Conservation (phyloP, 2,797 vertebrate genomes). For the Lagodon rhomboides region DNA sequence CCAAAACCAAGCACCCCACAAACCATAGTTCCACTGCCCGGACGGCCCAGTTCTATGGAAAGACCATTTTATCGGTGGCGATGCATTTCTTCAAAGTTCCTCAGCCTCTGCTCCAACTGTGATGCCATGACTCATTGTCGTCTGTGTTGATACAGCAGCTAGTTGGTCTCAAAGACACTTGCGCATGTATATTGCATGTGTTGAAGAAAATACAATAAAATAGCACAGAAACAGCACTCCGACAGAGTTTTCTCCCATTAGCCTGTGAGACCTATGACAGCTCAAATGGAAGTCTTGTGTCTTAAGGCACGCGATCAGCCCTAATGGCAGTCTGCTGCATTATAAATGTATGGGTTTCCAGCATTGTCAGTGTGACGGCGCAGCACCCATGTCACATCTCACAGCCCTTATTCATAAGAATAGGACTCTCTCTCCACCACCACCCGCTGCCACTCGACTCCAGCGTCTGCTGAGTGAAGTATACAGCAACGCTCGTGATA, state of each 20-base stretch:
- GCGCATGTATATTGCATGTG: background rate
- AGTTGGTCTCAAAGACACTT: background rate
- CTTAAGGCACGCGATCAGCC: conserved; percentile 24
- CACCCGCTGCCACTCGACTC: background rate
- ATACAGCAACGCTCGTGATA: background rate
- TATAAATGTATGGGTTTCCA: conserved; percentile 40
- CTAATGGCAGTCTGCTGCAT: conserved; percentile 38
- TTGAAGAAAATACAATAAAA: conserved; percentile 6
- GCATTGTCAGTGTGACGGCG: conserved; percentile 11
- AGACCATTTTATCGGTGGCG: no score
- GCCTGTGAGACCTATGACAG: conserved; percentile 36
- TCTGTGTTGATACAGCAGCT: background rate
- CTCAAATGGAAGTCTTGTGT: conserved; percentile 48
- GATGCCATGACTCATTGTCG: background rate
- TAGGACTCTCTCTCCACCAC: background rate
- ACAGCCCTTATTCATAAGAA: background rate
- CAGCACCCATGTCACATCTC: conserved; percentile 2
- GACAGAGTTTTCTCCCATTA: conserved; percentile 21
- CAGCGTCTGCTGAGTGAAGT: background rate
- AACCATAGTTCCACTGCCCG: no score
- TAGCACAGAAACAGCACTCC: conserved; percentile 17
- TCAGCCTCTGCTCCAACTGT: background rate
- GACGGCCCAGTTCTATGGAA: no score
- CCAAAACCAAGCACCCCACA: no score
- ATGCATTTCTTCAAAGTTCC: background rate